phyloP scores from a whole-genome alignment of 1,140 invertebrate species.

The Lordiphosa collinella region DNA sequence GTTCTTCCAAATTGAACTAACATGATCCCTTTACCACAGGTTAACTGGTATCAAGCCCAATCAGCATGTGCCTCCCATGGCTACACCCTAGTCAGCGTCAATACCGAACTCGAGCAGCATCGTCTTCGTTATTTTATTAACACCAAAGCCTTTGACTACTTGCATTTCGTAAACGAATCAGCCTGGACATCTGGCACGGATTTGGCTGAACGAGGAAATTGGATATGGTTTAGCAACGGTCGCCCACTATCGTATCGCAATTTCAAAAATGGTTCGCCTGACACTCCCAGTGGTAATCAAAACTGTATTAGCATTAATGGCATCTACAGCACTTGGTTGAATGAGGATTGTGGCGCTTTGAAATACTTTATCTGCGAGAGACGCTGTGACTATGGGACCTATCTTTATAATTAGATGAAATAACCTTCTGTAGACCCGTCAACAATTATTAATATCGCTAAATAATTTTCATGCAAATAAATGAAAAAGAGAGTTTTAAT shows the following conservation, averaged over 20 bases:
- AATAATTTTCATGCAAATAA: too few relatives aligned
- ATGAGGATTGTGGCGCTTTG: neutral
- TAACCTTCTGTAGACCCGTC: too few relatives aligned
- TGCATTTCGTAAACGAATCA: conserved; percentile 9
- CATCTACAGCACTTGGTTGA: conserved; percentile 18
- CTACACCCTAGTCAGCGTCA: conserved; percentile 30
- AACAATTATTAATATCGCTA: too few relatives aligned
- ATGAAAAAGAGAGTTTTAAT: too few relatives aligned
- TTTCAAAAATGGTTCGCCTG: conserved; percentile 20
- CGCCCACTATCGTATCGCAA: conserved; percentile 34
- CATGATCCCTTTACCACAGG: conserved; percentile 11
- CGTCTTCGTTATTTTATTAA: conserved; percentile 26
- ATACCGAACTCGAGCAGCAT: conserved; percentile 25
- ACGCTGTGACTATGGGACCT: conserved; percentile 11
- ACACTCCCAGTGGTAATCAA: neutral
- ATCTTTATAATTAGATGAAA: neutral
- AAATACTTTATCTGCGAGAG: conserved; percentile 29
- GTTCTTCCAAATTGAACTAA: neutral
- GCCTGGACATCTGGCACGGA: conserved; percentile 40
- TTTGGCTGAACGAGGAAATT: conserved; percentile 17
- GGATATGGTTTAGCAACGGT: conserved; percentile 40
- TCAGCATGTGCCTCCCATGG: conserved; percentile 25
- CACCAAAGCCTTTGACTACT: conserved; percentile 4
- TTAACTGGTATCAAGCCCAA: conserved; percentile 46
- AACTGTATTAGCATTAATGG: conserved; percentile 21